These are phyloP conservation scores for Delichon dasypus DNA, from an alignment of 2,797 vertebrate genomes.

Conservation along the genomic window DNA sequence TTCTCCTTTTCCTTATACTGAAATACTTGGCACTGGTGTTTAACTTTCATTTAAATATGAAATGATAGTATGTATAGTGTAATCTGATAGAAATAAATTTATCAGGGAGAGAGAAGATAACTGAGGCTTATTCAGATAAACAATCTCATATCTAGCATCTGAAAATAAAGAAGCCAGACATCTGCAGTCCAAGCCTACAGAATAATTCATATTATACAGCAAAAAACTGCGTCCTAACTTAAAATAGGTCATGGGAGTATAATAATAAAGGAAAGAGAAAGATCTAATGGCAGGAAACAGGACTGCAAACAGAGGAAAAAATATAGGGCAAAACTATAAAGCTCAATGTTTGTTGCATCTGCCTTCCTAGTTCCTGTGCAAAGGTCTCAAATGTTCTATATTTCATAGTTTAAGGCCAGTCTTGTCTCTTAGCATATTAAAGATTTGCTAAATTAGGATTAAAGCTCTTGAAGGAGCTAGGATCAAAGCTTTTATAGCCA, in stretches of 20 bases:
- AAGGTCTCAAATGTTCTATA: slow-evolving; percentile 37
- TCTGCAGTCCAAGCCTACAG: not conserved
- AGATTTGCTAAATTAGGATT: slow-evolving; percentile 55
- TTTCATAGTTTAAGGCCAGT: slow-evolving; percentile 42
- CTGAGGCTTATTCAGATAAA: not conserved
- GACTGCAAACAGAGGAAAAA: not conserved
- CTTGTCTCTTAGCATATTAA: slow-evolving; percentile 58
- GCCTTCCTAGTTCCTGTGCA: not conserved
- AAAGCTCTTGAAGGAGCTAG: slow-evolving; percentile 37
- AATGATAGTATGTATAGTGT: not conserved
- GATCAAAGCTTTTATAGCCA: slow-evolving; percentile 61
- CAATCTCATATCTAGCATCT: not conserved
- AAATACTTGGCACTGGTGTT: not conserved
- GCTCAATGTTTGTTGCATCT: not conserved
- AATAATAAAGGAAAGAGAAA: not conserved
- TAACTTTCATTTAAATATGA: not conserved
- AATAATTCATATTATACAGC: not conserved
- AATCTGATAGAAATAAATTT: slow-evolving; percentile 1
- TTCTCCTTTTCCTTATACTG: not conserved
- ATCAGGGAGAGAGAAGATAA: not conserved
- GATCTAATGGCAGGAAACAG: not conserved
- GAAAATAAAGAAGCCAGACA: not conserved
- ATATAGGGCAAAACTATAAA: not conserved
- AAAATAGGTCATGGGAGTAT: not conserved
- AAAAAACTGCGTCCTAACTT: not conserved